Evolutionary conservation across 2,797 vertebrate genomes (phyloP).

Genomic region (Tolypeutes matacus): DNA sequence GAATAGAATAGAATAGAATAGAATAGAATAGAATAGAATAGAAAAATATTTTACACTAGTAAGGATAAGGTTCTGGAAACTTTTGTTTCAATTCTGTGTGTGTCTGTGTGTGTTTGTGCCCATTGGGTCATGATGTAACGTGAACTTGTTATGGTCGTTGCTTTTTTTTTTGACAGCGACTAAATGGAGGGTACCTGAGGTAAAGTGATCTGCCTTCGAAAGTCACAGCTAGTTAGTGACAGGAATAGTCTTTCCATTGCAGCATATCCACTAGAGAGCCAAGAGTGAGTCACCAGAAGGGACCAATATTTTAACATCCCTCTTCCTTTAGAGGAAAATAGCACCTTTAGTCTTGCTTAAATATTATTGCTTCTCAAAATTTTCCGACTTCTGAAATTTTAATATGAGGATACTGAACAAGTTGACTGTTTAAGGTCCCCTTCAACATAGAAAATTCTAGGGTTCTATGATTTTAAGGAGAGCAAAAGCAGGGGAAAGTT

Average conservation of each 20-base stretch:
- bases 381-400: constrained; percentile 57
- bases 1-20: background rate
- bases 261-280: background rate
- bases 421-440: background rate
- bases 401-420: background rate
- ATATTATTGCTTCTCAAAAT: constrained; percentile 47
- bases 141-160: too few relatives aligned
- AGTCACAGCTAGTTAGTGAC: constrained; percentile 15
- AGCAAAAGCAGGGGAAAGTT: background rate
- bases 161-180: background rate
- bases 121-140: background rate
- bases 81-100: background rate
- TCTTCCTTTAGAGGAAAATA: constrained; percentile 66
- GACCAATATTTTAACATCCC: constrained; percentile 19
- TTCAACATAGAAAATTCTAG: constrained; percentile 32
- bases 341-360: constrained; percentile 39
- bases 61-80: background rate
- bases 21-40: background rate
- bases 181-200: constrained; percentile 23
- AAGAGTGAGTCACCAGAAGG: constrained; percentile 68
- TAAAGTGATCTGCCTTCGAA: constrained; percentile 4
- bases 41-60: background rate
- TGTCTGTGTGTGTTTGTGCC: background rate
- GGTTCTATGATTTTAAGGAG: background rate
- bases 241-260: constrained; percentile 41